phyloP scores from a whole-genome alignment of 2,888 invertebrate genomes.

The Carpatolechia fugitivella region DNA sequence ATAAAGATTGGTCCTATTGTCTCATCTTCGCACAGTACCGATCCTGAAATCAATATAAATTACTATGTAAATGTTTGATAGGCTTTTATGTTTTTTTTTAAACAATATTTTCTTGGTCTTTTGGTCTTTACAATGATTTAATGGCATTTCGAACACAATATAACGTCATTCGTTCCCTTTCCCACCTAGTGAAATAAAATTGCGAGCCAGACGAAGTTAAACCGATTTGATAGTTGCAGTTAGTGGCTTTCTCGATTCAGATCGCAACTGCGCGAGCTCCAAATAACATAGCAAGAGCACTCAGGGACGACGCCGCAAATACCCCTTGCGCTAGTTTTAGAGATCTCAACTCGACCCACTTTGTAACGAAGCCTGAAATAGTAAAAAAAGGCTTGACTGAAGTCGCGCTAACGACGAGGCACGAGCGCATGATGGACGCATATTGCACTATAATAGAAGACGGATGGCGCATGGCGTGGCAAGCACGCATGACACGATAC shows the following conservation, averaged over 20 bases:
- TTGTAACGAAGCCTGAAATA: conserved; percentile 50
- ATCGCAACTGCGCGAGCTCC: conserved; percentile 3
- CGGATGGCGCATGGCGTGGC: conserved; percentile 1
- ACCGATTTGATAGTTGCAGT: neutral
- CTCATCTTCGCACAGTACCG: conserved; percentile 83
- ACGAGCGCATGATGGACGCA: conserved; percentile 19
- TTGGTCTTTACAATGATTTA: too few species aligned
- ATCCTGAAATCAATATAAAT: conserved; percentile 44
- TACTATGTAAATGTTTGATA: neutral
- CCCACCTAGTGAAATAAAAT: neutral
- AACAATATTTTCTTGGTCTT: neutral
- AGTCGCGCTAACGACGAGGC: conserved; percentile 22
- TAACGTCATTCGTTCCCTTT: too few species aligned
- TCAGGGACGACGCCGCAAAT: conserved; percentile 19
- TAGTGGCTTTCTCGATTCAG: neutral
- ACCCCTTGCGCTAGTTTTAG: conserved; percentile 40
- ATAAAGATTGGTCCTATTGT: conserved; percentile 94
- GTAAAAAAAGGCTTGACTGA: conserved; percentile 27
- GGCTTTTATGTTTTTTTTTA: too few species aligned
- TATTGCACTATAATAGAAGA: conserved; percentile 21
- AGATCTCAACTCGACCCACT: conserved; percentile 56
- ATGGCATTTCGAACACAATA: too few species aligned
- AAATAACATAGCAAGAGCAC: conserved; percentile 16
- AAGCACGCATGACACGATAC: conserved; percentile 27
- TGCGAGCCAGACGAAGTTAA: neutral